Evolutionary conservation across 2,888 invertebrate genomes (phyloP).

Genomic region (Caenorhabditis japonica): DNA sequence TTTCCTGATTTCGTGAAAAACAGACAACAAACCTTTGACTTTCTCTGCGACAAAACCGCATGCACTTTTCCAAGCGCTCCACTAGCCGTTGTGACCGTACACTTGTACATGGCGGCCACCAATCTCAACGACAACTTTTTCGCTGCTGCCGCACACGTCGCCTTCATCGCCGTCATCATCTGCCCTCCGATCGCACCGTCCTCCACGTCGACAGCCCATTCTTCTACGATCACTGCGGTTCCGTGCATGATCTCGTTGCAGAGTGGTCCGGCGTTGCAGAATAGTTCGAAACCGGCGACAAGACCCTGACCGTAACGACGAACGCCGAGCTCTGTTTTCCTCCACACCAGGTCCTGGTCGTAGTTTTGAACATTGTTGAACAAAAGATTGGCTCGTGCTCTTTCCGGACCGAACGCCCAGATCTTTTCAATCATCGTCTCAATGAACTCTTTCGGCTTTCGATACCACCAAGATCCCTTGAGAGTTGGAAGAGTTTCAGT

Average conservation of each 20-base stretch:
- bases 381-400: constrained; percentile 90
- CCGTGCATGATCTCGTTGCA: constrained; percentile 98
- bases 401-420: constrained; percentile 92
- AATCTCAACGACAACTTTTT: constrained; percentile 87
- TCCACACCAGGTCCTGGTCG: constrained; percentile 72
- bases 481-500: constrained; percentile 59
- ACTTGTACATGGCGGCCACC: constrained; percentile 93
- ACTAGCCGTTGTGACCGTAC: constrained; percentile 87
- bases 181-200: constrained; percentile 82
- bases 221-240: constrained; percentile 89
- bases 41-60: constrained; percentile 85
- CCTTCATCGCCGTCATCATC: constrained; percentile 90
- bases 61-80: constrained; percentile 92
- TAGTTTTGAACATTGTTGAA: constrained; percentile 86
- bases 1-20: no score
- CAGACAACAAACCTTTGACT: constrained; percentile 88
- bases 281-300: constrained; percentile 73
- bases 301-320: constrained; percentile 69
- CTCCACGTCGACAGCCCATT: constrained; percentile 82
- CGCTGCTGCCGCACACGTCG: constrained; percentile 89
- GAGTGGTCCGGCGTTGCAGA: constrained; percentile 84
- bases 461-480: constrained; percentile 75
- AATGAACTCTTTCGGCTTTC: constrained; percentile 66
- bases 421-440: constrained; percentile 79
- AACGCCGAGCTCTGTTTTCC: constrained; percentile 29